These are phyloP conservation scores for Aurelia sp. DNA, from an alignment of 30 jellyfish, hydroid and myxozoan species.

Conservation along the genomic window DNA sequence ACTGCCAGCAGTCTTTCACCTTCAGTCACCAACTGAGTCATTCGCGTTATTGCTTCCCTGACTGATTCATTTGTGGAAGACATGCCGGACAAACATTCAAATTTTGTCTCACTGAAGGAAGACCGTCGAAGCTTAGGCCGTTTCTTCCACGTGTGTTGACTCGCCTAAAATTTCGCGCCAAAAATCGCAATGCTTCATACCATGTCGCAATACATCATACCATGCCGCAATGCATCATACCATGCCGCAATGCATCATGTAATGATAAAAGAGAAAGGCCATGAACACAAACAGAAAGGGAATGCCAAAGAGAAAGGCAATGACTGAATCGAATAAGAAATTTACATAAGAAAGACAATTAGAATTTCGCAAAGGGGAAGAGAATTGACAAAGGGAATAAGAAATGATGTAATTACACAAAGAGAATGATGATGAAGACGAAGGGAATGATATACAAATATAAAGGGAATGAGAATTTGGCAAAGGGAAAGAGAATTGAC, in stretches of 20 bases:
- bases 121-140: not conserved
- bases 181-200: too few relatives aligned
- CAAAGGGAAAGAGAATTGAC: not conserved
- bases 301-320: too few relatives aligned
- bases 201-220: too few relatives aligned
- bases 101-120: not conserved
- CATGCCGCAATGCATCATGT: slow-evolving; percentile 12
- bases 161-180: too few relatives aligned
- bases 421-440: not conserved
- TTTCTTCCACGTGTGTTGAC: too few relatives aligned
- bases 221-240: too few relatives aligned
- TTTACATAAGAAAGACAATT: too few relatives aligned
- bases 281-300: too few relatives aligned
- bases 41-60: slow-evolving; percentile 8
- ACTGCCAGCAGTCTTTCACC: slow-evolving; percentile 22
- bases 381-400: too few relatives aligned
- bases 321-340: too few relatives aligned
- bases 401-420: not conserved
- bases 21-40: slow-evolving; percentile 6
- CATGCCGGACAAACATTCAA: not conserved
- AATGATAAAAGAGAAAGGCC: not conserved
- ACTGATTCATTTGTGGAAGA: slow-evolving; percentile 1
- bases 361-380: too few relatives aligned
- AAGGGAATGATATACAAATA: not conserved
- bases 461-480: not conserved